Evolutionary conservation across 1,140 invertebrate genomes (phyloP), one percentile per base, ranked within the genome.

Genomic region (Papilio glaucus): DNA sequence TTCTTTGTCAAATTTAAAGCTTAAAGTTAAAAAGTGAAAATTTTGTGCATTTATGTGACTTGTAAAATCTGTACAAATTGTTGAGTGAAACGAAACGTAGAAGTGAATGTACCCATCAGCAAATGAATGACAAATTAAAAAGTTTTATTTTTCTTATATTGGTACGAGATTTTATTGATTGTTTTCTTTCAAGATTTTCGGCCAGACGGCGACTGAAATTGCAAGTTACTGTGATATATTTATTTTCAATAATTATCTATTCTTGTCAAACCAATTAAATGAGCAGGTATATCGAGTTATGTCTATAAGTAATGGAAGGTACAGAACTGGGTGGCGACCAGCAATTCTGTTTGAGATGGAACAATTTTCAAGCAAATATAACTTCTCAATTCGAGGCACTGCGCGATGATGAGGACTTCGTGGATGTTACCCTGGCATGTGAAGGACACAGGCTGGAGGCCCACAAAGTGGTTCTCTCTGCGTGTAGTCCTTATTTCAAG

Each of bases 291-390:
- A 92, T 89, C 89, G 86, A 93, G 91, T 93, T 92, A 93, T 93
- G 92, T 93, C 86, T 93, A 92, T 93, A 91, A 93, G 92, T 93
- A 93, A 93, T 93, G 92, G 92, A 93, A 93, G 92, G 93, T 89
- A 93, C 93, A 94, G 93, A 93, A 93, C 87, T 94, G 91, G 94
- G 93, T 90, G 94, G 94, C 89, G 95, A 96, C 87, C 96, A 98
- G 95, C 97, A 97, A 94, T 98, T 97, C 94, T 98, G 97, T 95
- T 95, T 98, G 92, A 95, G 97, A 94, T 98, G 97, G 97, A 98
- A 98, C 95, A 97, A 98, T 94, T 97, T 97, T 95, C 96, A 97
- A 94, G 96, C 96, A 77, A 98, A 97, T 93, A 97, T 98, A 92
- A 96, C 96, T 84, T 96, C 95, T 89, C 96, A 96, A 93, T 96